phyloP scores from a whole-genome alignment of 2,797 vertebrate species.

The Sebastes vulpes region DNA sequence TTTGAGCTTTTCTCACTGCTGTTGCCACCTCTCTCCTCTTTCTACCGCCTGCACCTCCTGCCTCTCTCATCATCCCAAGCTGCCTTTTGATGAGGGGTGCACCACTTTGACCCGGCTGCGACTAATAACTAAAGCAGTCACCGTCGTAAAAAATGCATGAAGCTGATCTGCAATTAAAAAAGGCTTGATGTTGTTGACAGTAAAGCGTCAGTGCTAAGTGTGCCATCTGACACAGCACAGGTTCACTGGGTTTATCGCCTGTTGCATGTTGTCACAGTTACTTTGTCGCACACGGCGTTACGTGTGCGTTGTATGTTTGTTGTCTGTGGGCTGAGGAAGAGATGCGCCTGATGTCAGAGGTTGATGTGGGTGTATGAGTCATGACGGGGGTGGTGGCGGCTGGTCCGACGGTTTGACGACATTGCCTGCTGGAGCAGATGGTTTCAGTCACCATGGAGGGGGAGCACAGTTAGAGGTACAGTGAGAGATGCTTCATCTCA shows the following conservation, averaged over 20 bases:
- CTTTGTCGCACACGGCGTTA: neutral
- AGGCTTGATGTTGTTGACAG: constrained; percentile 41
- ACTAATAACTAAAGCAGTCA: constrained; percentile 49
- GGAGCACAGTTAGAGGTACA: constrained; percentile 6
- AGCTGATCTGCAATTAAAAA: constrained; percentile 45
- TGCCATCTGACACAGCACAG: neutral
- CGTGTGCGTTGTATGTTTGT: neutral
- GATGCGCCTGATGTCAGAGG: constrained; percentile 43
- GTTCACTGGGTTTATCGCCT: neutral
- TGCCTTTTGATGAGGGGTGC: constrained; percentile 30
- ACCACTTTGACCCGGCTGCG: constrained; percentile 19
- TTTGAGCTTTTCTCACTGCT: constrained; percentile 32
- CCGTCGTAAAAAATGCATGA: constrained; percentile 61
- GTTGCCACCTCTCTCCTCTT: neutral
- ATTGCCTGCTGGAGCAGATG: constrained; percentile 67
- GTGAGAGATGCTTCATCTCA: constrained; percentile 27
- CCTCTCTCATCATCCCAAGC: constrained; percentile 8
- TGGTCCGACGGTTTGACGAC: constrained; percentile 37
- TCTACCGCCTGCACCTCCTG: neutral
- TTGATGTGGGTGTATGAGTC: constrained; percentile 60
- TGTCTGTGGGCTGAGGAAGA: constrained; percentile 20
- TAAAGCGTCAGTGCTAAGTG: neutral
- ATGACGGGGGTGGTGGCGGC: constrained; percentile 20
- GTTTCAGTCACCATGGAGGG: constrained; percentile 52
- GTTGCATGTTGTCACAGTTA: neutral